Conservation (phyloP, 1,140 invertebrate species). For the Zophobas atratus region DNA sequence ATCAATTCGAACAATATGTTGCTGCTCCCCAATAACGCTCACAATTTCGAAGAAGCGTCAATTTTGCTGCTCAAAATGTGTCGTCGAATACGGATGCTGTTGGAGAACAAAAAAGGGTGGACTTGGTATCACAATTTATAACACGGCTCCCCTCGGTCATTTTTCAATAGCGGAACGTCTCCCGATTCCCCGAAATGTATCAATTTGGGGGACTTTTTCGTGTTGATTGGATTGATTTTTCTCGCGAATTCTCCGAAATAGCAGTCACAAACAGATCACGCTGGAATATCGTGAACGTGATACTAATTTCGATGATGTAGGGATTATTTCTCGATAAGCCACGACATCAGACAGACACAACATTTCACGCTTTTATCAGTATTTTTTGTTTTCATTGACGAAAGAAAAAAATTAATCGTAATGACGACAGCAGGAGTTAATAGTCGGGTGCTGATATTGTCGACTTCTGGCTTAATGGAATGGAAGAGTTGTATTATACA, state of each 20-base stretch:
- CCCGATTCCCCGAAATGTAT: constrained; percentile 4
- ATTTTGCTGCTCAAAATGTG: too few species aligned
- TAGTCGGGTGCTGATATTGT: too few species aligned
- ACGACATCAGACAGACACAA: constrained; percentile 16
- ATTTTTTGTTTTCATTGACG: neutral
- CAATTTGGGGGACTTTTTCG: constrained; percentile 17
- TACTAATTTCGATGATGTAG: constrained; percentile 26
- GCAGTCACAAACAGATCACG: constrained; percentile 35
- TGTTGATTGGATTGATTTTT: constrained; percentile 19
- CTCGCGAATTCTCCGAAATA: constrained; percentile 21
- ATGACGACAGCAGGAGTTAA: constrained; percentile 4
- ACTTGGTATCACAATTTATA: neutral
- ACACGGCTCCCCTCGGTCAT: constrained; percentile 7
- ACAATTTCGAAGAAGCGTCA: too few species aligned
- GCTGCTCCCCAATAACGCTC: too few species aligned
- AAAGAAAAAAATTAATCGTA: neutral
- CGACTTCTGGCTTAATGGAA: constrained; percentile 13
- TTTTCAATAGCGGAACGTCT: constrained; percentile 21
- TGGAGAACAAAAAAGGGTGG: too few species aligned
- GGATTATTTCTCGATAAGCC: constrained; percentile 27
- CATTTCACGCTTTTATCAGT: constrained; percentile 3
- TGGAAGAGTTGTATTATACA: constrained; percentile 12
- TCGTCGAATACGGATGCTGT: too few species aligned
- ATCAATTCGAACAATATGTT: too few species aligned
- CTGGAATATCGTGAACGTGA: constrained; percentile 25